Percentiles rank a stretch among this genome's conserved stretches.
phyloP scores from a whole-genome alignment of 2,113 vertebrate species.

The Dipodomys ordii region DNA sequence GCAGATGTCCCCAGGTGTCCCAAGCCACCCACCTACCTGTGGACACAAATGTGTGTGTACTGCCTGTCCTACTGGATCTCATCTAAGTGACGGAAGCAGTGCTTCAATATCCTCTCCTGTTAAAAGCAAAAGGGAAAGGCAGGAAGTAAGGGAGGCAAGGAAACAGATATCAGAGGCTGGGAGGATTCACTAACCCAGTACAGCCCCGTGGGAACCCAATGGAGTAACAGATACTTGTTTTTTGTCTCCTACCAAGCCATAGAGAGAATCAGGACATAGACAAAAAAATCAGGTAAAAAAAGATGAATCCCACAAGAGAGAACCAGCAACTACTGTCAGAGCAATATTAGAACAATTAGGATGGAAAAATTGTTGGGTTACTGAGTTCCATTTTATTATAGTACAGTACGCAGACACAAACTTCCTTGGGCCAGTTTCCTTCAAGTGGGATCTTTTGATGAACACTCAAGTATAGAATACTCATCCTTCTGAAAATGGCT shows the following conservation, averaged over 20 bases:
- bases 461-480: background rate
- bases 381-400: constrained; percentile 5
- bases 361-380: background rate
- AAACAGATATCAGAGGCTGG: background rate
- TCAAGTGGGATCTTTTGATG: background rate
- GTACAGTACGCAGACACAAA: background rate
- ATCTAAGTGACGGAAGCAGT: background rate
- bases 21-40: background rate
- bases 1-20: background rate
- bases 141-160: too few species aligned
- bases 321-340: background rate
- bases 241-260: background rate
- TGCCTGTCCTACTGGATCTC: background rate
- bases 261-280: too few species aligned
- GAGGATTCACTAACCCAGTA: background rate
- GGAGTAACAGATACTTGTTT: background rate
- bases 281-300: background rate
- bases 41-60: background rate
- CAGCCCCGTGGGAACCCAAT: background rate
- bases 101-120: background rate
- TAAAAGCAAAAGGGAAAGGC: background rate
- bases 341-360: background rate
- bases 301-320: background rate
- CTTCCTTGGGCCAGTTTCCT: background rate
- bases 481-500: constrained; percentile 12